These are phyloP conservation scores for Notarius quadriscutis DNA, from an alignment of 2,113 vertebrate species.

Conservation along the genomic window DNA sequence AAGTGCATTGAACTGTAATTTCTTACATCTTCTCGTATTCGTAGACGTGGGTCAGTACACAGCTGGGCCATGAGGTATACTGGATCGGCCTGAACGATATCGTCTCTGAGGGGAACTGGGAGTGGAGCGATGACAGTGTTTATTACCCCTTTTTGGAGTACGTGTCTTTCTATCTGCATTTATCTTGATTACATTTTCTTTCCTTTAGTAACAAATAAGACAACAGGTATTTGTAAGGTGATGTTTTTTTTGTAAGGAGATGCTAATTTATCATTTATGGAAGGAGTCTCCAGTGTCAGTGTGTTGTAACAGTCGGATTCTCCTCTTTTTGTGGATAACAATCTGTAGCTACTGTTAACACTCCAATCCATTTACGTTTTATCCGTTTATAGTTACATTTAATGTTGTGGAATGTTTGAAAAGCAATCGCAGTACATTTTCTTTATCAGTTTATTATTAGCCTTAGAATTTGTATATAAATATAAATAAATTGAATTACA, in stretches of 20 bases:
- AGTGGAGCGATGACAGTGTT: slow-evolving; percentile 71
- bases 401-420: neutral
- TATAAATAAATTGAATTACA: neutral
- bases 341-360: neutral
- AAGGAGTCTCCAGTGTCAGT: neutral
- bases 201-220: neutral
- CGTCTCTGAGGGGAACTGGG: slow-evolving; percentile 62
- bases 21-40: neutral
- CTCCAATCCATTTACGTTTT: neutral
- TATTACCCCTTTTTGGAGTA: slow-evolving; percentile 66
- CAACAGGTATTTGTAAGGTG: neutral
- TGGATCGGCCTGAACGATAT: slow-evolving; percentile 77
- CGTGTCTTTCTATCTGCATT: slow-evolving; percentile 43
- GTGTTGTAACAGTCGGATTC: neutral
- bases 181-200: neutral
- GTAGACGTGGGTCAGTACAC: slow-evolving; percentile 73
- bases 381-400: neutral
- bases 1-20: neutral
- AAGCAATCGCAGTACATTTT: neutral
- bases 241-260: neutral
- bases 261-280: neutral
- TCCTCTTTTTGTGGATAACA: neutral
- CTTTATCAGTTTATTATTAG: neutral
- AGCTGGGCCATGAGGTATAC: slow-evolving; percentile 62
- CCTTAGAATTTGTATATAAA: too few species aligned